A percentile compares a stretch with the other conserved stretches of the same genome.
These are phyloP conservation scores for Andrena minutula DNA, from an alignment of 2,888 invertebrate species.

Conservation along the genomic window DNA sequence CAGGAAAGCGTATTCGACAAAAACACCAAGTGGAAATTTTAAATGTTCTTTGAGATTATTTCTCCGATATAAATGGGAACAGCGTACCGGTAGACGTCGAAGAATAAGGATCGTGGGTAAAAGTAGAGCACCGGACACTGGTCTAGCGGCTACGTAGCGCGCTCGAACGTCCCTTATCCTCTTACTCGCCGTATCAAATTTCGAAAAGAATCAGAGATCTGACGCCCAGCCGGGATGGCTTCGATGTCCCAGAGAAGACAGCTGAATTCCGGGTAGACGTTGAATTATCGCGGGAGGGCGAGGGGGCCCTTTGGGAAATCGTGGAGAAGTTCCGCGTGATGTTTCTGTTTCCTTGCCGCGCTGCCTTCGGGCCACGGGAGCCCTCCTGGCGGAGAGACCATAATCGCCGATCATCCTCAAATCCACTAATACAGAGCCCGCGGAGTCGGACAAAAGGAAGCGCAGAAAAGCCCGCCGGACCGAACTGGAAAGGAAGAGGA, in stretches of 20 bases:
- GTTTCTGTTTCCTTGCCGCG: slow-evolving; percentile 55
- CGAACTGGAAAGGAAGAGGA: neutral
- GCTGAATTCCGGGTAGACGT: slow-evolving; percentile 64
- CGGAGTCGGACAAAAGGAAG: slow-evolving; percentile 39
- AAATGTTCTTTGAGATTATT: too few species aligned
- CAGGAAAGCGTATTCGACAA: too few species aligned
- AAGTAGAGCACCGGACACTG: neutral
- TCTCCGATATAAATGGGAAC: neutral
- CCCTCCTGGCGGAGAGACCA: slow-evolving; percentile 28
- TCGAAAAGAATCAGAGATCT: slow-evolving; percentile 23
- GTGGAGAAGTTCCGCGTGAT: slow-evolving; percentile 62
- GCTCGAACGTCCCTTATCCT: slow-evolving; percentile 8
- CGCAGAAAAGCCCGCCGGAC: slow-evolving; percentile 7
- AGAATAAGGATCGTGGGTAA: slow-evolving; percentile 5
- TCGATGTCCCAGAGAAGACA: slow-evolving; percentile 55
- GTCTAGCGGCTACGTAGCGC: neutral
- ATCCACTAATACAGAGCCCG: slow-evolving; percentile 57
- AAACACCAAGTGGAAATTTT: too few species aligned
- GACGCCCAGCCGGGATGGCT: slow-evolving; percentile 13
- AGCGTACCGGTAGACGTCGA: neutral
- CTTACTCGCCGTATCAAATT: slow-evolving; percentile 33
- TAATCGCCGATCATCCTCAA: slow-evolving; percentile 69
- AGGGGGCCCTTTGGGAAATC: slow-evolving; percentile 72
- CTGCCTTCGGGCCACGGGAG: slow-evolving; percentile 27
- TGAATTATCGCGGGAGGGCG: slow-evolving; percentile 70